Conservation (phyloP, 2,797 vertebrate species). For the Cetoscarus ocellatus region DNA sequence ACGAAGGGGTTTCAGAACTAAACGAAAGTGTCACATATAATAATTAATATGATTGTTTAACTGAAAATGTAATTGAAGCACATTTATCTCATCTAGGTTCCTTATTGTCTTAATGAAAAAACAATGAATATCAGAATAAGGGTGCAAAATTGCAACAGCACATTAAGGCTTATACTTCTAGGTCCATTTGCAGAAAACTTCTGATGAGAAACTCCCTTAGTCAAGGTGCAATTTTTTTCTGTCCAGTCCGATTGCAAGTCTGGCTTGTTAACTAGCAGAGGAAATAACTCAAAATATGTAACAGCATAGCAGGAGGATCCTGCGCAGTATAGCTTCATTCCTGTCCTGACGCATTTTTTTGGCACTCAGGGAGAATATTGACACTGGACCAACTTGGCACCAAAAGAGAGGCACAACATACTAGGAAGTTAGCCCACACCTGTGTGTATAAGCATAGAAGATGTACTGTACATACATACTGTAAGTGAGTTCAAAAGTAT, state of each 20-base stretch:
- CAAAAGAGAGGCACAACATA: conserved; percentile 47
- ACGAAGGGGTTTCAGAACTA: no score
- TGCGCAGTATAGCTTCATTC: conserved; percentile 38
- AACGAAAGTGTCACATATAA: no score
- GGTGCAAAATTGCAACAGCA: no score
- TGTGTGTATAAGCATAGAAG: conserved; percentile 52
- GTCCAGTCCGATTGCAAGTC: background rate
- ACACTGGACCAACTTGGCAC: conserved; percentile 59
- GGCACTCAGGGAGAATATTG: conserved; percentile 46
- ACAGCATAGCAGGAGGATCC: conserved; percentile 32
- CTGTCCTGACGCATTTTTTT: conserved; percentile 60
- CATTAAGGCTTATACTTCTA: no score
- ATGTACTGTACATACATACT: conserved; percentile 54
- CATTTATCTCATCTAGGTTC: no score
- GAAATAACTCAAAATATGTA: conserved; percentile 8
- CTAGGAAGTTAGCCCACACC: conserved; percentile 61
- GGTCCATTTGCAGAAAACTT: no score
- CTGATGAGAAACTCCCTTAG: no score
- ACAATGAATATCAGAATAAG: no score
- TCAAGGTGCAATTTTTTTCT: background rate
- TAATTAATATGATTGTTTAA: no score
- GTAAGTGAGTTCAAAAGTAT: conserved; percentile 49
- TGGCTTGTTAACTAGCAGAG: background rate
- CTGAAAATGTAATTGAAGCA: no score
- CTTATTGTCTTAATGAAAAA: no score